Evolutionary conservation across 1,140 invertebrate species (phyloP).

Genomic region (Palaemon carinicauda): DNA sequence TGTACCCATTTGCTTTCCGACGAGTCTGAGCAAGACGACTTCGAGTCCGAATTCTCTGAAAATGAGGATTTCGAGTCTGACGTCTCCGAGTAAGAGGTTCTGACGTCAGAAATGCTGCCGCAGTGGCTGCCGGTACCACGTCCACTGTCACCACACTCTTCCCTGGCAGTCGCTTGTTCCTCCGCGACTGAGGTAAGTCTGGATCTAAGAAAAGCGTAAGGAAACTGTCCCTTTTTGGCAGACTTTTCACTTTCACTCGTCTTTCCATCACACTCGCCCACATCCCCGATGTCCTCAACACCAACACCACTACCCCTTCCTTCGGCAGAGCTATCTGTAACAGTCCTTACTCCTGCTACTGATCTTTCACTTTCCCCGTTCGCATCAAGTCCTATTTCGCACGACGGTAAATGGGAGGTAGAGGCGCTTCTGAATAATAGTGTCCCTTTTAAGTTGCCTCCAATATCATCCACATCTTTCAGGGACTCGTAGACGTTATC

Average conservation of each 20-base stretch:
- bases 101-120: conserved; percentile 54
- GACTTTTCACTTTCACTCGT: conserved; percentile 39
- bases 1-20: conserved; percentile 43
- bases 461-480: conserved; percentile 26
- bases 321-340: no score
- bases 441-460: background rate
- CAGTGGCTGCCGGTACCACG: conserved; percentile 58
- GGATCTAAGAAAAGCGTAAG: conserved; percentile 59
- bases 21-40: conserved; percentile 55
- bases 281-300: background rate
- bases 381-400: background rate
- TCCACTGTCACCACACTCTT: conserved; percentile 59
- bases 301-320: background rate
- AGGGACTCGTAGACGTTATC: conserved; percentile 46
- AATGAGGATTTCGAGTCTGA: conserved; percentile 57
- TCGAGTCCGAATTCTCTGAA: conserved; percentile 56
- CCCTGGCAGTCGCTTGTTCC: conserved; percentile 50
- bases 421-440: conserved; percentile 57
- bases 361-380: background rate
- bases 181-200: conserved; percentile 58
- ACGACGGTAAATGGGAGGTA: conserved; percentile 51
- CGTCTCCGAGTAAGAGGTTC: conserved; percentile 58
- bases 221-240: conserved; percentile 54
- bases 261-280: conserved; percentile 2
- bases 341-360: background rate